A percentile compares a stretch with the other conserved stretches of the same genome.
These are phyloP conservation scores for Sebastes flavidus DNA, from an alignment of 2,797 vertebrate genomes.

Conservation along the genomic window DNA sequence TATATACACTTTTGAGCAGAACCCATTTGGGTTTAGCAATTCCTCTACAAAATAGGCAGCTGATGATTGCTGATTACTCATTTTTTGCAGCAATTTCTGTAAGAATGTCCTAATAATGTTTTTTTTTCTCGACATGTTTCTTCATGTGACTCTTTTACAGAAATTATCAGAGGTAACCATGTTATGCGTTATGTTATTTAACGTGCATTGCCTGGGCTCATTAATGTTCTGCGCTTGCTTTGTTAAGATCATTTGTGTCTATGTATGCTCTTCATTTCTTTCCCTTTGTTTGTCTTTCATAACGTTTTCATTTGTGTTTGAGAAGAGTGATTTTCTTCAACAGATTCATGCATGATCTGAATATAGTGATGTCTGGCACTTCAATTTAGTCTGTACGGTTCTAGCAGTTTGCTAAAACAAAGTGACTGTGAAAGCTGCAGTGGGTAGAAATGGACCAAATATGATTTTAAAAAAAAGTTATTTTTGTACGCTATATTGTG, in stretches of 20 bases:
- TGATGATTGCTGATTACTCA: not conserved
- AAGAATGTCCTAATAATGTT: not conserved
- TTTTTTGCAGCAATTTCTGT: not conserved
- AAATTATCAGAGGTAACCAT: constrained; percentile 45
- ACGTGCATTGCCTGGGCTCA: not conserved
- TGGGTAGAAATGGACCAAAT: no score
- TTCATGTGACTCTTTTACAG: constrained; percentile 30
- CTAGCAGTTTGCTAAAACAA: not conserved
- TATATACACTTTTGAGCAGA: not conserved
- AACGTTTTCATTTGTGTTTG: not conserved
- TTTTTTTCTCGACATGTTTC: not conserved
- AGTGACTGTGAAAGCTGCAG: not conserved
- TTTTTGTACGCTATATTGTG: no score
- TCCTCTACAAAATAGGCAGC: not conserved
- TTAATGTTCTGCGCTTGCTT: not conserved
- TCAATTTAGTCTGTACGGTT: not conserved
- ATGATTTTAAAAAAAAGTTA: no score
- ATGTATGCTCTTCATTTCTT: not conserved
- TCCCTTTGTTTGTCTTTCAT: not conserved
- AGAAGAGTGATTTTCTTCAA: not conserved
- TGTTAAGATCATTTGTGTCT: not conserved
- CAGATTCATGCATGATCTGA: not conserved
- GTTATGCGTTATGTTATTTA: not conserved
- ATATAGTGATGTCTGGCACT: not conserved
- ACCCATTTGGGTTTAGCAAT: not conserved